phyloP scores from a whole-genome alignment of 2,888 invertebrate genomes.

The Magallana nippona region DNA sequence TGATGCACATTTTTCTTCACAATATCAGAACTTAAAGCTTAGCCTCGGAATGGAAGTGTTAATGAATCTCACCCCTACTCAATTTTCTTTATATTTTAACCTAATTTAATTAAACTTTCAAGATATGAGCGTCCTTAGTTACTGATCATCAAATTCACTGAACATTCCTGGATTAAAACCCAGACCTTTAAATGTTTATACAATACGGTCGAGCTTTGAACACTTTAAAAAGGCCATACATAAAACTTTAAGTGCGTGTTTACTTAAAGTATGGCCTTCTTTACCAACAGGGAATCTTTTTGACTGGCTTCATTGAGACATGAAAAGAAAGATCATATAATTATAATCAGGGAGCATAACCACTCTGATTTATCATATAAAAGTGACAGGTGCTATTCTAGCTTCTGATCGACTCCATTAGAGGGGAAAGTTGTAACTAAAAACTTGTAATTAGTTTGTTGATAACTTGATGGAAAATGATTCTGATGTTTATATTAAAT shows the following conservation, averaged over 20 bases:
- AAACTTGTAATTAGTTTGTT: background rate
- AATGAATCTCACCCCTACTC: too few relatives aligned
- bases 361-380: background rate
- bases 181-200: constrained; percentile 22
- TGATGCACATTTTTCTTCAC: too few relatives aligned
- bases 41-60: too few relatives aligned
- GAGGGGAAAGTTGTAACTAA: background rate
- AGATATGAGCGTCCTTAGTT: constrained; percentile 20
- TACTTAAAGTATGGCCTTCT: constrained; percentile 3
- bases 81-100: background rate
- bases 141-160: background rate
- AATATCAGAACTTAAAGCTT: too few relatives aligned
- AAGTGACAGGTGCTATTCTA: background rate
- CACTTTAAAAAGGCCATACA: background rate
- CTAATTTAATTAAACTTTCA: background rate
- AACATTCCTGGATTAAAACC: background rate
- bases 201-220: background rate
- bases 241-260: constrained; percentile 2
- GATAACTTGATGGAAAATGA: constrained; percentile 1
- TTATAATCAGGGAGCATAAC: constrained; percentile 2
- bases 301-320: background rate
- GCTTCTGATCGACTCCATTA: background rate
- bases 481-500: background rate
- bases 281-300: background rate
- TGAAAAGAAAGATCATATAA: constrained; percentile 1